Evolutionary conservation across 2,888 invertebrate genomes (phyloP).

Genomic region (Ichneumon xanthorius): DNA sequence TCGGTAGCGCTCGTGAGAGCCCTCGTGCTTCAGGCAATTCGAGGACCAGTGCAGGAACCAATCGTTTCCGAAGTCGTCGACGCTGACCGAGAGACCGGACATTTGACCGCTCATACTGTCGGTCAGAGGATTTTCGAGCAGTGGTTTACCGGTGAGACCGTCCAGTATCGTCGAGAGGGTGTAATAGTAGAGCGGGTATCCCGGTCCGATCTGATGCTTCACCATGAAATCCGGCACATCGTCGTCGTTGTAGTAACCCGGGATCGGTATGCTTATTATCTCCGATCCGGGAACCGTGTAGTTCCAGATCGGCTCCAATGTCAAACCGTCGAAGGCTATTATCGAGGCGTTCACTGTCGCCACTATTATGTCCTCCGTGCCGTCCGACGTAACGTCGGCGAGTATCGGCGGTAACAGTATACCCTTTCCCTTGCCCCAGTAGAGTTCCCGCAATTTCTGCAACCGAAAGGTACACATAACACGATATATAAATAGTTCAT

Average conservation of each 20-base stretch:
- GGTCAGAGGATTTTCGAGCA: conserved; percentile 87
- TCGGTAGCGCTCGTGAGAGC: conserved; percentile 86
- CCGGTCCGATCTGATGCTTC: conserved; percentile 89
- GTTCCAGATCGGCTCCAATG: conserved; percentile 90
- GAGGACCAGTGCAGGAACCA: conserved; percentile 92
- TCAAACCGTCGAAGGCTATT: conserved; percentile 90
- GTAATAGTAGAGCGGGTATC: conserved; percentile 91
- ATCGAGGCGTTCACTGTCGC: conserved; percentile 91
- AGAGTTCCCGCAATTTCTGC: conserved; percentile 86
- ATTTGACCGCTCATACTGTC: conserved; percentile 88
- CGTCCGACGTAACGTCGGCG: conserved; percentile 90
- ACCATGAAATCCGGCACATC: conserved; percentile 92
- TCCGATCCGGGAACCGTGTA: conserved; percentile 89
- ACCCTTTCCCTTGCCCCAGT: conserved; percentile 88
- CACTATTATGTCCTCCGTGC: conserved; percentile 90
- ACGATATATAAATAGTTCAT: not conserved
- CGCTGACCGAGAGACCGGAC: conserved; percentile 87
- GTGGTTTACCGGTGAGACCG: conserved; percentile 87
- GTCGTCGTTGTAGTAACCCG: conserved; percentile 92
- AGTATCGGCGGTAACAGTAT: conserved; percentile 89
- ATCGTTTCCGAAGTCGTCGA: conserved; percentile 89
- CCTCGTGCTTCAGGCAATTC: conserved; percentile 86
- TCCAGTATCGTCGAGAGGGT: conserved; percentile 87
- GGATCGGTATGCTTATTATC: conserved; percentile 91
- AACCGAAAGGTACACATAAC: conserved; percentile 65